phyloP scores from a whole-genome alignment of 2,113 vertebrate genomes.

The Anoura caudifer region DNA sequence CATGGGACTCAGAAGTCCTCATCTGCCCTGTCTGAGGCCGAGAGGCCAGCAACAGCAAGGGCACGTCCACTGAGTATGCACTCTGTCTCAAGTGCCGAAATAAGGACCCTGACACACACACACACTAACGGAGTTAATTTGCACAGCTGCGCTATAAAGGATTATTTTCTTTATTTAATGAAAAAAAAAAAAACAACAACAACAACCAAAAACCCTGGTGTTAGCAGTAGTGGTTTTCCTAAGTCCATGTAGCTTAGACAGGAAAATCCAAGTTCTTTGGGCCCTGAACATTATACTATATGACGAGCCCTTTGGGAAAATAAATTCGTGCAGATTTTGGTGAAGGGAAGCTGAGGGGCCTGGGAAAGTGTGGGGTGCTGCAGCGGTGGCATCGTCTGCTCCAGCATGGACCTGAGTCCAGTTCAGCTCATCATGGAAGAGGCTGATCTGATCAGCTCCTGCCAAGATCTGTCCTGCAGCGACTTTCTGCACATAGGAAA shows the following conservation, averaged over 20 bases:
- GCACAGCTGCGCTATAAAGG: background rate
- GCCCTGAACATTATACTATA: background rate
- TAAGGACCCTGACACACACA: background rate
- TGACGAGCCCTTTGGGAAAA: background rate
- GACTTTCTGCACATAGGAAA: background rate
- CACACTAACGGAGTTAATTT: background rate
- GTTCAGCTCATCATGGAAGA: background rate
- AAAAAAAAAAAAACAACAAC: background rate
- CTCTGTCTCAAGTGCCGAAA: rapidly evolving
- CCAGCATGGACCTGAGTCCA: too few species aligned
- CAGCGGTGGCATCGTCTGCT: background rate
- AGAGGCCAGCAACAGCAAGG: background rate
- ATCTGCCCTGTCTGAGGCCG: background rate
- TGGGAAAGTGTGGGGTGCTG: background rate
- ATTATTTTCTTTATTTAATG: background rate
- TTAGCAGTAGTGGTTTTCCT: background rate
- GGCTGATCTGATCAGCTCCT: too few species aligned
- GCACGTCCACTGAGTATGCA: background rate
- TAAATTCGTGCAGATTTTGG: too few species aligned
- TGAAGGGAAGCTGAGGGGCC: rapidly evolving
- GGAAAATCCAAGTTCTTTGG: background rate
- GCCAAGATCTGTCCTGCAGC: background rate
- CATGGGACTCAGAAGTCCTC: background rate
- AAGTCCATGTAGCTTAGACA: background rate
- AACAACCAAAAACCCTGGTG: background rate